These are phyloP conservation scores for Montipora cactus DNA, from an alignment of 64 coral and sea anemone genomes.

Conservation along the genomic window DNA sequence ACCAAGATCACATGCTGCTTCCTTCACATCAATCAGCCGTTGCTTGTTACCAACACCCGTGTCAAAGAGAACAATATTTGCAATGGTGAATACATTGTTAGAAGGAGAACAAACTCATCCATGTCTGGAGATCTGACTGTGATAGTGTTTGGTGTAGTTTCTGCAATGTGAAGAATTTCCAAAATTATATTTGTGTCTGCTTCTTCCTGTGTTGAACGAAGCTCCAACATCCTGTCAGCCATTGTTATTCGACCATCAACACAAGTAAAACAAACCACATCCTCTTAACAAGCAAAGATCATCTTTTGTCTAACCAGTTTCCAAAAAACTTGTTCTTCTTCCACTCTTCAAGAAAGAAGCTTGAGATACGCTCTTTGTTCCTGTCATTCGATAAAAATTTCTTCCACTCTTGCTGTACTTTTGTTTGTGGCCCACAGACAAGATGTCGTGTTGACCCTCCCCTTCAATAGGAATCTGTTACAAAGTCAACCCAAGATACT, in stretches of 20 bases:
- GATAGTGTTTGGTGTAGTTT: constrained; percentile 4
- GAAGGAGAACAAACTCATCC: constrained; percentile 21
- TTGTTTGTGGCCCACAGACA: constrained; percentile 5
- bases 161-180: background rate
- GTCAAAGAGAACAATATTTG: background rate
- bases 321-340: background rate
- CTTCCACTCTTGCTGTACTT: constrained; percentile 35
- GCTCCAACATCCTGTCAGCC: background rate
- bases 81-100: background rate
- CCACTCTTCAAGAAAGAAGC: constrained; percentile 46
- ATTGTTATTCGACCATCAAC: background rate
- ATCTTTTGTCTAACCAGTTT: background rate
- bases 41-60: background rate
- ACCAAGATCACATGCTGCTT: constrained; percentile 4
- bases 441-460: background rate
- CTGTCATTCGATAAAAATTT: constrained; percentile 24
- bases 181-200: constrained; percentile 21
- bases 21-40: constrained; percentile 7
- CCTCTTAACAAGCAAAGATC: background rate
- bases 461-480: constrained; percentile 5
- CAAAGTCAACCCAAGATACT: background rate
- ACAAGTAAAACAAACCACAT: background rate
- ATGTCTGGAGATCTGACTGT: constrained; percentile 27
- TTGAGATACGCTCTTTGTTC: constrained; percentile 20
- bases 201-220: constrained; percentile 32